Base-by-base conservation (phyloP, 2,797 vertebrate species). In the Siniperca obscura region DNA sequence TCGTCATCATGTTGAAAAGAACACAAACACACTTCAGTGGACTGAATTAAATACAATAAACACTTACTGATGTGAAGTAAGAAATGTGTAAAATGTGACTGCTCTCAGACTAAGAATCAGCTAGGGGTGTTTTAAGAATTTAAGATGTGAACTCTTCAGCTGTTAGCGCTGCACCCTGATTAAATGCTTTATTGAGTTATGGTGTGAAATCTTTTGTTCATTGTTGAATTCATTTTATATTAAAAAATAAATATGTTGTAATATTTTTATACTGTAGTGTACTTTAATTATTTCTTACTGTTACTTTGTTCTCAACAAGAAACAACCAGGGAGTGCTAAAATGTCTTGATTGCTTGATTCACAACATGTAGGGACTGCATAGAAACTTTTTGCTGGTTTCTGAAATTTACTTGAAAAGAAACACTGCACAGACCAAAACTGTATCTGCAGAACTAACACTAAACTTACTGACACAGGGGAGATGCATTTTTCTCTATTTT, bases 191-290 rank as follows among this genome's bases (percentile, higher is more conserved):
- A n/a, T 12, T 55, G 4, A 73, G 12, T 42, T 52, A 72, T 68
- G 22, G 3, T 71, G 30, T 71, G 7, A 65, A 50, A 34, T 21
- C 0, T 17, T 65, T 50, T 65, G 36, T 76, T 60, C 0, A 19
- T n/a, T 74, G 22, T 57, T 71, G 3, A 25, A 56, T 71, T 38
- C 1, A 4, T 67, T 81, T 68, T 74, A 30, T 11, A 62, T 70
- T 30, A 59, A 83, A 85, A 83, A 85, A 83, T 79, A 86, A 81
- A 86, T 70, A 46, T 70, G 70, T 84, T 68, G n/a, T 55, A 6
- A 38, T 61, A 5, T 65, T 66, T 80, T 27, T 68, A 53, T 65
- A 38, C 38, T 34, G 3, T 48, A 38, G 6, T 76, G 21, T 55
- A 2, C 13, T 0, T n/a, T 56, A 22, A 61, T 40, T 48, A 0